A percentile compares a stretch with the other conserved stretches of the same genome.
Conservation (phyloP, 2,113 vertebrate species). For the Centropus bengalensis region DNA sequence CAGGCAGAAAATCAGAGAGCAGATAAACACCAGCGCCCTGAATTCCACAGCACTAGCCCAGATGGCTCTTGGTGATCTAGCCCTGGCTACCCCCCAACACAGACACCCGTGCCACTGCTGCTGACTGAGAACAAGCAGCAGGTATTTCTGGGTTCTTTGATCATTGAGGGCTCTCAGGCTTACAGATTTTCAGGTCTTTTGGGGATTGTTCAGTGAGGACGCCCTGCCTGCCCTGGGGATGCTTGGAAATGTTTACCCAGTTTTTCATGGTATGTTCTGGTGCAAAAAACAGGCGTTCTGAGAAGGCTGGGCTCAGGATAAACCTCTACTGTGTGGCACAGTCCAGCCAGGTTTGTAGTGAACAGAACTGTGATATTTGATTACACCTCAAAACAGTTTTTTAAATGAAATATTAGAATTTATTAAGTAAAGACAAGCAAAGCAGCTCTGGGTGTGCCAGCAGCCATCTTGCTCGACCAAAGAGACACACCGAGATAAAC, state of each 20-base stretch:
- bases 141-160: background rate
- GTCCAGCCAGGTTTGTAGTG: background rate
- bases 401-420: no score
- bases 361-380: background rate
- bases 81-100: background rate
- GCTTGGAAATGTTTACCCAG: background rate
- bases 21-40: background rate
- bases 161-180: background rate
- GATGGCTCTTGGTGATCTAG: background rate
- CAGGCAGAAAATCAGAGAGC: background rate
- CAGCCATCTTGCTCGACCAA: no score
- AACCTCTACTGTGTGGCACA: background rate
- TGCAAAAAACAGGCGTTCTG: background rate
- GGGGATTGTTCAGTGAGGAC: background rate
- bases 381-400: no score
- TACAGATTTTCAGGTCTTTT: background rate
- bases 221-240: background rate
- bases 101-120: background rate
- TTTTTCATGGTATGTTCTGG: background rate
- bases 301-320: background rate
- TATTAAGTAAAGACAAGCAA: no score
- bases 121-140: background rate
- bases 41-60: background rate
- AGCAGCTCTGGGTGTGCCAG: no score
- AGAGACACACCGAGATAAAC: no score